A percentile compares a stretch with the other conserved stretches of the same genome.
Conservation (phyloP, 2,888 invertebrate species). For the Morpho helenor region DNA sequence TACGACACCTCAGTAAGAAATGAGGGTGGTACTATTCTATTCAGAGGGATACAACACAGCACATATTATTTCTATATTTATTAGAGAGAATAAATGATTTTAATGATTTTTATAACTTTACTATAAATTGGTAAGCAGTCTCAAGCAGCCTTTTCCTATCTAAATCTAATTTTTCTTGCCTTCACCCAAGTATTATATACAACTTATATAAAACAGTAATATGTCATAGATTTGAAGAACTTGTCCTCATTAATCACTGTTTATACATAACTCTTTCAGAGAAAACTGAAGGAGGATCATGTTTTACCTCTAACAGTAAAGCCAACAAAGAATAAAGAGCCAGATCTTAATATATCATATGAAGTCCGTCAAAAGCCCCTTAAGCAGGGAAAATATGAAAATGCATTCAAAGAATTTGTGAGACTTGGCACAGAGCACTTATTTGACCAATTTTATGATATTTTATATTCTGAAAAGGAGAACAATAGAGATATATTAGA, state of each 20-base stretch:
- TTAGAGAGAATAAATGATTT: too few relatives aligned
- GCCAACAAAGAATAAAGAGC: slow-evolving; percentile 42
- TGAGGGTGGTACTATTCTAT: too few relatives aligned
- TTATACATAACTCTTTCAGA: slow-evolving; percentile 36
- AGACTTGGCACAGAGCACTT: slow-evolving; percentile 59
- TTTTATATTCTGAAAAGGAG: slow-evolving; percentile 36
- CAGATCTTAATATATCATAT: slow-evolving; percentile 57
- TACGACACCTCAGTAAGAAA: too few relatives aligned
- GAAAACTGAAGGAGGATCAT: slow-evolving; percentile 56
- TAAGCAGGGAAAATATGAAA: slow-evolving; percentile 54
- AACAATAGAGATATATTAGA: slow-evolving; percentile 44
- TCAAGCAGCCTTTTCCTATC: too few relatives aligned
- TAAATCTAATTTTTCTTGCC: too few relatives aligned
- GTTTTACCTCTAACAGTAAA: slow-evolving; percentile 53
- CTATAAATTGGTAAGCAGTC: too few relatives aligned
- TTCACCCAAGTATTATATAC: too few relatives aligned
- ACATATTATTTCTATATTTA: too few relatives aligned
- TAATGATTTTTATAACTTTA: too few relatives aligned
- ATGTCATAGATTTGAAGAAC: too few relatives aligned
- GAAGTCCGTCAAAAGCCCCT: slow-evolving; percentile 52
- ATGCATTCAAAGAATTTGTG: slow-evolving; percentile 61
- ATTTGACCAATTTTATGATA: slow-evolving; percentile 52
- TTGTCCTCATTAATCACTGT: neutral
- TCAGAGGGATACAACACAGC: too few relatives aligned
- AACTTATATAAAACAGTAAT: too few relatives aligned